phyloP scores from a whole-genome alignment of 2,888 invertebrate species.

The Orthonevra nobilis region DNA sequence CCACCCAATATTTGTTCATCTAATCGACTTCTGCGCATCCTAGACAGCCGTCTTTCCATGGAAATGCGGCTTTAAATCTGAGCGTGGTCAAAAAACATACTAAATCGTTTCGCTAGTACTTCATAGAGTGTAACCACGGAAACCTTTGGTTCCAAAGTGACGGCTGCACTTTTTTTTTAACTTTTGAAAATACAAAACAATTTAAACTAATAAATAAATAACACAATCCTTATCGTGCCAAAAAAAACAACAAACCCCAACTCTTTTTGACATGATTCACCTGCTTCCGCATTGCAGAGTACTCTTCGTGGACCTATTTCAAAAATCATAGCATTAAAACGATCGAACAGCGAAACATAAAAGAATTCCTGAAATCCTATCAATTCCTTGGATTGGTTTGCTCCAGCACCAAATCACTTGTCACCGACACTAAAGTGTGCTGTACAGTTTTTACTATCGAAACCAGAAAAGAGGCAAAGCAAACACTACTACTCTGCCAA shows the following conservation, averaged over 20 bases:
- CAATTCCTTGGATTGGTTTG: constrained; percentile 37
- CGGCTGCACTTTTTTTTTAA: too few species aligned
- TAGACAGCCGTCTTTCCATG: too few species aligned
- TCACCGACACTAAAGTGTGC: constrained; percentile 41
- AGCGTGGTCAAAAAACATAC: too few species aligned
- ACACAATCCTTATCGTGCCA: too few species aligned
- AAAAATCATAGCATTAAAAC: constrained; percentile 11
- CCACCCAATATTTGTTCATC: too few species aligned
- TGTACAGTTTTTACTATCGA: constrained; percentile 43
- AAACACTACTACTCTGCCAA: constrained; percentile 51
- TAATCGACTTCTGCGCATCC: too few species aligned
- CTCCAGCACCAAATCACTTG: constrained; percentile 47
- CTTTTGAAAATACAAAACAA: too few species aligned
- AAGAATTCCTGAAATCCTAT: constrained; percentile 45
- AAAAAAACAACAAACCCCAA: neutral
- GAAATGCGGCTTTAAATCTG: too few species aligned
- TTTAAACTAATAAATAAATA: too few species aligned
- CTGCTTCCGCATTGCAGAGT: constrained; percentile 28
- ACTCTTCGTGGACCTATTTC: constrained; percentile 1
- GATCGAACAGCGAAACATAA: constrained; percentile 6
- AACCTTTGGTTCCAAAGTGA: too few species aligned
- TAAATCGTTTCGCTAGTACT: too few species aligned
- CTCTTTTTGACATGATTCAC: neutral
- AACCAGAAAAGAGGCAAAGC: constrained; percentile 28
- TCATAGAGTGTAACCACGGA: too few species aligned